These are phyloP conservation scores for Trichechus manatus DNA, from an alignment of 2,113 vertebrate genomes.

Conservation along the genomic window DNA sequence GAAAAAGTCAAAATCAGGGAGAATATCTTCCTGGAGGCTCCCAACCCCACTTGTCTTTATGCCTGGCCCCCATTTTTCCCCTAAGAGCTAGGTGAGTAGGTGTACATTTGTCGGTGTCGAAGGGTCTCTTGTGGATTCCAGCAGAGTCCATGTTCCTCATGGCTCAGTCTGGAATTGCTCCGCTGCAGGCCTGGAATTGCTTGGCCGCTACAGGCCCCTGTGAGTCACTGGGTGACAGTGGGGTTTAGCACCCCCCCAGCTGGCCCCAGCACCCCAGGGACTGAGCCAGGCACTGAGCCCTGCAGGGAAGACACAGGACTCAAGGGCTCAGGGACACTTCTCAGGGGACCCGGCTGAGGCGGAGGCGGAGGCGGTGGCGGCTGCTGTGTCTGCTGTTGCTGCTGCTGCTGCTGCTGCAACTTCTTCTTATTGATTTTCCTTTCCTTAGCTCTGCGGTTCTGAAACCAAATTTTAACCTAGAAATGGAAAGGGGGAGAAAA, in stretches of 20 bases:
- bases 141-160: constrained; percentile 38
- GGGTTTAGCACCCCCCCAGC: constrained; percentile 81
- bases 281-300: constrained; percentile 78
- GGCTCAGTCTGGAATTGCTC: constrained; percentile 59
- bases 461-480: constrained; percentile 93
- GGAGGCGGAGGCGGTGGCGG: constrained; percentile 25
- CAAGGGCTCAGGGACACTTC: constrained; percentile 83
- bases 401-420: constrained; percentile 86
- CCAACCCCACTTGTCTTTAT: constrained; percentile 7
- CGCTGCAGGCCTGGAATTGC: constrained; percentile 60
- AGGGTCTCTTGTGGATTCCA: constrained; percentile 52
- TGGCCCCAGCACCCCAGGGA: constrained; percentile 75
- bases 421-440: constrained; percentile 92
- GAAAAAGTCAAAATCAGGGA: constrained; percentile 33
- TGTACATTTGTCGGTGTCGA: neutral
- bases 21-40: constrained; percentile 51
- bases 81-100: neutral
- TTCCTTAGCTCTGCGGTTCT: constrained; percentile 91
- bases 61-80: neutral
- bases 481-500: neutral
- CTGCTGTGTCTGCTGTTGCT: constrained; percentile 76
- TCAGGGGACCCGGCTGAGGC: constrained; percentile 82
- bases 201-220: constrained; percentile 64
- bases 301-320: constrained; percentile 87
- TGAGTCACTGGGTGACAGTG: constrained; percentile 77